Percentiles rank a stretch among this genome's conserved stretches.
phyloP scores from a whole-genome alignment of 2,113 vertebrate species.

The Trichomycterus rosablanca region DNA sequence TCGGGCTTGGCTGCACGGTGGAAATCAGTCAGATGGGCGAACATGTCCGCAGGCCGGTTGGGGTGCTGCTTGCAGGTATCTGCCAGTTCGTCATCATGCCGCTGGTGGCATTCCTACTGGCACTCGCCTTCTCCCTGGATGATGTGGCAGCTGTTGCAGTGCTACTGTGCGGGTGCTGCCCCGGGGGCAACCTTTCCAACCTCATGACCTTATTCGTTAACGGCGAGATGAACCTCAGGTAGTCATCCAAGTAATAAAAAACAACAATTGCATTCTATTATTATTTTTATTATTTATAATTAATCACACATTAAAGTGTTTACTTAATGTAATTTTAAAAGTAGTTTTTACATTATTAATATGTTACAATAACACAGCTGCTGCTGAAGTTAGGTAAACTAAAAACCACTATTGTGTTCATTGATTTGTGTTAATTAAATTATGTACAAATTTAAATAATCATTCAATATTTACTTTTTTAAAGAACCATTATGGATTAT shows the following conservation, averaged over 20 bases:
- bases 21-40: conserved; percentile 79
- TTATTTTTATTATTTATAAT: not conserved
- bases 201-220: conserved; percentile 90
- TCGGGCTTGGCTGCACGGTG: conserved; percentile 94
- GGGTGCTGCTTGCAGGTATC: conserved; percentile 82
- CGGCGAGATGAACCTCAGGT: conserved; percentile 98
- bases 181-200: conserved; percentile 91
- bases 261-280: not conserved
- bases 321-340: too few relatives aligned
- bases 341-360: too few relatives aligned
- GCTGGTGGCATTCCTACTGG: conserved; percentile 85
- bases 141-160: conserved; percentile 92
- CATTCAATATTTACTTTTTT: too few relatives aligned
- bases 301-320: too few relatives aligned
- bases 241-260: not conserved
- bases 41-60: conserved; percentile 82
- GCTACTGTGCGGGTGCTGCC: conserved; percentile 92
- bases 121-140: conserved; percentile 81
- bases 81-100: conserved; percentile 94
- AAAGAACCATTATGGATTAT: too few relatives aligned
- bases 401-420: too few relatives aligned
- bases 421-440: too few relatives aligned
- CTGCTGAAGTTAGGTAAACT: too few relatives aligned
- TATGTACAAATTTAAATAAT: too few relatives aligned
- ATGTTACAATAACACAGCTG: too few relatives aligned